Evolutionary conservation across 2,888 invertebrate genomes (phyloP), one percentile per base, ranked within the genome.

Genomic region (Trachelus stipa): DNA sequence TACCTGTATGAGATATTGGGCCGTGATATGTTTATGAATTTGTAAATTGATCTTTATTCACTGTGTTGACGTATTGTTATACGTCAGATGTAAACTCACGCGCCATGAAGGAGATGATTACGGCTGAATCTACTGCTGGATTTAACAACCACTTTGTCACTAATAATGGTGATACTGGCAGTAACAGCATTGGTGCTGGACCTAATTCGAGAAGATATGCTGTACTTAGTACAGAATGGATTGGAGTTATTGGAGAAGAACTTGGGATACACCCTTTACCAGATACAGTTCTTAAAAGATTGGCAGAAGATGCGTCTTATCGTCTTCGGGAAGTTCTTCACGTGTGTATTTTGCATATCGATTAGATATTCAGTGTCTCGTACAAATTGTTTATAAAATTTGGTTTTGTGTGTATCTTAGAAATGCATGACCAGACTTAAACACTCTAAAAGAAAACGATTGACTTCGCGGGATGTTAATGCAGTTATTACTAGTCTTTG

Each of bases 221-320:
- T 9, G 85, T 91, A 40, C 82, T 91, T 9, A 91, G 91, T 77
- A 90, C 88, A 34, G 90, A 91, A 31, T 91, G 91, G 91, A 85
- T 91, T 80, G 89, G 90, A 69, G 82, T 89, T 3, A 91, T 91
- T 73, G 90, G 91, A 9, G 91, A 91, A 80, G 91, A 91, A 81
- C 83, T 91, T 35, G 91, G 91, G 35, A 85, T 91, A 83, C 88
- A 91, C 83, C 87, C 90, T 11, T 79, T 91, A 33, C 88, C 90
- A 0, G 91, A 91, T 83, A 83, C 88, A 74, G 81, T 91, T 35
- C 80, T 90, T 15, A 80, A 86, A 73, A 88, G 89, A 84, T 81
- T 91, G 12, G 90, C 91, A 4, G 91, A 91, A 79, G 91, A 91
- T 86, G 91, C 91, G 69, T 91, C 91, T 0, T 91, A 91, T 82